Base-by-base conservation (phyloP, 2,888 invertebrate species). In the Argyresthia goedartella region DNA sequence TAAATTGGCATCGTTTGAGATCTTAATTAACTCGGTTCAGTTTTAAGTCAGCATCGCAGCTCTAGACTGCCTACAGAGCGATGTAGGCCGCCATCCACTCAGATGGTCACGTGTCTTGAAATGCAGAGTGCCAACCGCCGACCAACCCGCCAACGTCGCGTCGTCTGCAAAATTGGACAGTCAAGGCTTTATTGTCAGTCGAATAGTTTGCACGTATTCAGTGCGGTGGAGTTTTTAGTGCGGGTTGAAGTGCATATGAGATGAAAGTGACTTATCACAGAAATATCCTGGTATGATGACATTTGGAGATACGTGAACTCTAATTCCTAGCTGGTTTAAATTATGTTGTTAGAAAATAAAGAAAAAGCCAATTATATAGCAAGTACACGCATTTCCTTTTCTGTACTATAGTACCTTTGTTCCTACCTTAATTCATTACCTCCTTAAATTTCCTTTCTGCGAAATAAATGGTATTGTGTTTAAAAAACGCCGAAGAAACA, bases 1-100 rank as follows among this genome's bases (percentile, higher is more conserved):
- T 79, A 80, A 85, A 84, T 84, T 84, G 81, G 76, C 78, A 63
- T 76, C 76, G 77, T 76, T 81, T 71, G 71, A 74, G 69, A 67
- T 75, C 76, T 81, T 84, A 84, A 85, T 85, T 85, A 85, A 84
- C 81, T 71, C 76, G 61, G 70, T 72, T 69, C 69, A 76, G 77
- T 85, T 84, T 82, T 82, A 81, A 80, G 76, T 49, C 52, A 43
- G 35, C 48, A 36, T 52, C 52, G 41, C 41, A 52, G 50, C 35
- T 42, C 8, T 33, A 13, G 44, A 15, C 34, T 50, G 55, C 55
- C 56, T 55, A 56, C 54, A 52, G 56, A 48, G 45, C 44, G 44
- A 45, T 53, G 49, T 50, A 50, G 51, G 15, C 54, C 55, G 42
- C 56, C 54, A 56, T 55, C 53, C 53, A 56, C 55, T 54, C 39